phyloP scores from a whole-genome alignment of 2,888 invertebrate genomes.

The Ormyrus rosae region DNA sequence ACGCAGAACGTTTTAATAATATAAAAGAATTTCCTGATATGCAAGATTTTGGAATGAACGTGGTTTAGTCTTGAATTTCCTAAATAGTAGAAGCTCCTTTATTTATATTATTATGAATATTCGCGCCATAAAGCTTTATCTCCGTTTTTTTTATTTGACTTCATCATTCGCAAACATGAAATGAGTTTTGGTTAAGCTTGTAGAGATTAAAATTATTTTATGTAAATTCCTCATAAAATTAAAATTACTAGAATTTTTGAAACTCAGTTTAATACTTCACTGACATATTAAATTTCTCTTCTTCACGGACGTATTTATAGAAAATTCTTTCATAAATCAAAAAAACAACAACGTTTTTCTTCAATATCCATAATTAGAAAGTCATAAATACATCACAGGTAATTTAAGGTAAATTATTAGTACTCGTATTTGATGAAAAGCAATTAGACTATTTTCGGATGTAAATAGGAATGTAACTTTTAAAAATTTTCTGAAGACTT shows the following conservation, averaged over 20 bases:
- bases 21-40: slow-evolving; percentile 63
- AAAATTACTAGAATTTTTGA: slow-evolving; percentile 2
- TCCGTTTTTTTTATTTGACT: background rate
- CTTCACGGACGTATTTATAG: too few species aligned
- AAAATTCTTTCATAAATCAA: too few species aligned
- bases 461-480: background rate
- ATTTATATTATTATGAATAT: slow-evolving; percentile 57
- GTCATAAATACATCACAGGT: too few species aligned
- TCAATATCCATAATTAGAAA: too few species aligned
- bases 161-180: background rate
- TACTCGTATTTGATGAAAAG: too few species aligned
- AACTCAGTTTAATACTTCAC: too few species aligned
- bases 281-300: too few species aligned
- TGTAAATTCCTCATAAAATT: background rate
- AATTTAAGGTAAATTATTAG: too few species aligned
- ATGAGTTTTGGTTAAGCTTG: background rate
- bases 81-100: slow-evolving; percentile 63
- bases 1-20: slow-evolving; percentile 45
- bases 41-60: slow-evolving; percentile 63
- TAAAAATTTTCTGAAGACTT: too few species aligned
- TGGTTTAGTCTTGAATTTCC: slow-evolving; percentile 62
- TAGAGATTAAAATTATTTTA: too few species aligned
- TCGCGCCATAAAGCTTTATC: slow-evolving; percentile 39
- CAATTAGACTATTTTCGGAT: background rate
- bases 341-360: too few species aligned